Percentiles rank a stretch among this genome's conserved stretches.
Evolutionary conservation across 2,797 vertebrate species (phyloP).

Genomic region (Nothura maculosa): DNA sequence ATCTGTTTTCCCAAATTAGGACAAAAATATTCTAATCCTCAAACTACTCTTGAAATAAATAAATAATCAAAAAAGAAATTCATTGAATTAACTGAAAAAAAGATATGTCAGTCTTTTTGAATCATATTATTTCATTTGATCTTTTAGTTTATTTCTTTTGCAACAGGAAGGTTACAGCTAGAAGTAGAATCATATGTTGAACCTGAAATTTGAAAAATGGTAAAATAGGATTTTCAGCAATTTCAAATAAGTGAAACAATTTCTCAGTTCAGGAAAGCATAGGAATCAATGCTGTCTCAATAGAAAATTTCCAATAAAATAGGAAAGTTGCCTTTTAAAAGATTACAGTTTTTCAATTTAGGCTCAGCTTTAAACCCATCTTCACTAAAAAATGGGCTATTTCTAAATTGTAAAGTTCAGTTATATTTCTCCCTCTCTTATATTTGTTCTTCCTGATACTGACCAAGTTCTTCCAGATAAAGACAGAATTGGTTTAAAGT

Average conservation of each 20-base stretch:
- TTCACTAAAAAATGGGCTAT: not conserved
- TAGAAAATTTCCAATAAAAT: not conserved
- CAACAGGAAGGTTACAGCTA: not conserved
- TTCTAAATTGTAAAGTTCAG: not conserved
- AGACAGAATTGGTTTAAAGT: not conserved
- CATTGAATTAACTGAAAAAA: not conserved
- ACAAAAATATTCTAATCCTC: not conserved
- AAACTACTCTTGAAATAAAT: not conserved
- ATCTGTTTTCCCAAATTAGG: not conserved
- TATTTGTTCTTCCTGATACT: not conserved
- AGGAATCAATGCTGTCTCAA: not conserved
- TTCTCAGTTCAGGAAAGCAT: not conserved
- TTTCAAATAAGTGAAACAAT: not conserved
- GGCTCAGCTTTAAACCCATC: not conserved
- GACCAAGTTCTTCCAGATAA: not conserved
- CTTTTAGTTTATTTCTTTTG: not conserved
- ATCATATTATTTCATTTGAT: not conserved
- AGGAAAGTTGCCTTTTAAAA: not conserved
- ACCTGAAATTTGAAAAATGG: not conserved
- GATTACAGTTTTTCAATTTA: not conserved
- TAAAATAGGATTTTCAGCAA: not conserved
- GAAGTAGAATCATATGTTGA: not conserved
- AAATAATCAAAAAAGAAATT: rapidly evolving
- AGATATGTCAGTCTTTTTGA: not conserved
- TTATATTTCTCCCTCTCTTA: not conserved